These are phyloP conservation scores for Choristoneura rosaceana DNA, from an alignment of 2,888 invertebrate species.

Conservation along the genomic window DNA sequence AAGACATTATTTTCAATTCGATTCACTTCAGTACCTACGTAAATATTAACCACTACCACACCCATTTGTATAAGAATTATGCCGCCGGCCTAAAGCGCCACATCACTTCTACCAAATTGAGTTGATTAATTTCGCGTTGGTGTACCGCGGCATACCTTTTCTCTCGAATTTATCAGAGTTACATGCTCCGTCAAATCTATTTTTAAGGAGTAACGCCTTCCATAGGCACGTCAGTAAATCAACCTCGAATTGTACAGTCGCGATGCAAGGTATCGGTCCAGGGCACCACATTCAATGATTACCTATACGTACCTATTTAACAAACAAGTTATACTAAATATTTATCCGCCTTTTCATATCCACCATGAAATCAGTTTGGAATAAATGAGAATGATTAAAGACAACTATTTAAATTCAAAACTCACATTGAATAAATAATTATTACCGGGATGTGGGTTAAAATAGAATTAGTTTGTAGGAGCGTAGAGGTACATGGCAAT, in stretches of 20 bases:
- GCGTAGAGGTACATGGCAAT: too few species aligned
- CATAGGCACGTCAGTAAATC: conserved; percentile 17
- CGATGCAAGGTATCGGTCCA: background rate
- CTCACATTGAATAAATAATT: too few species aligned
- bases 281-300: background rate
- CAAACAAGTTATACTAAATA: too few species aligned
- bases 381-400: too few species aligned
- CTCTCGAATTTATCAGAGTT: conserved; percentile 57
- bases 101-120: conserved; percentile 48
- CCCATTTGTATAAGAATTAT: conserved; percentile 48
- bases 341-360: too few species aligned
- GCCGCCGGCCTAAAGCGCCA: conserved; percentile 26
- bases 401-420: too few species aligned
- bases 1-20: conserved; percentile 50
- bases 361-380: too few species aligned
- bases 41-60: conserved; percentile 44
- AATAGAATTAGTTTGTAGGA: too few species aligned
- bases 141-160: conserved; percentile 43
- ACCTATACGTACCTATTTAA: too few species aligned
- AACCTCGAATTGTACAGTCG: conserved; percentile 9
- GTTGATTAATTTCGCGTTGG: conserved; percentile 45
- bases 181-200: conserved; percentile 66
- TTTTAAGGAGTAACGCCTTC: conserved; percentile 50
- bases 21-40: background rate
- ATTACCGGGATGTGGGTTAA: too few species aligned